phyloP scores from a whole-genome alignment of 2,113 vertebrate genomes.

The Oostethus manadensis region DNA sequence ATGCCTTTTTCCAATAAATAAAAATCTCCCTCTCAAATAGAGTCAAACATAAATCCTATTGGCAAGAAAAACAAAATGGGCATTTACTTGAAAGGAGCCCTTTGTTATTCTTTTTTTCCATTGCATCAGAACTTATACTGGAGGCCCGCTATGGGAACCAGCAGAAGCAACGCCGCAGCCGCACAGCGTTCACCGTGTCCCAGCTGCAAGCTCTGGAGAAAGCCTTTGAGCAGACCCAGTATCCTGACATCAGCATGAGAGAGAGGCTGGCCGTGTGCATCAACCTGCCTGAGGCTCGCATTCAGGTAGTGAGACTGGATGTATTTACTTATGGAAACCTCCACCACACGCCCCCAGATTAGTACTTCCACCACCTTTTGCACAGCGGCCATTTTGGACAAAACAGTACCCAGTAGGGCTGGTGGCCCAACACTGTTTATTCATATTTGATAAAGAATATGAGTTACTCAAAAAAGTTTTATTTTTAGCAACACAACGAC shows the following conservation, averaged over 20 bases:
- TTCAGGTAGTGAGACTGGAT: conserved; percentile 65
- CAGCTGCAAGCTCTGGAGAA: conserved; percentile 78
- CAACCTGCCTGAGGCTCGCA: conserved; percentile 77
- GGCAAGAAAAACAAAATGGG: no score
- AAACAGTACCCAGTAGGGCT: no score
- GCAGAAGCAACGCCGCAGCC: conserved; percentile 74
- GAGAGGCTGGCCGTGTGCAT: conserved; percentile 74
- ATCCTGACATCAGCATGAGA: conserved; percentile 76
- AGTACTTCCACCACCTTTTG: neutral
- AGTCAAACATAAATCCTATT: no score
- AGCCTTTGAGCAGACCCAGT: conserved; percentile 76
- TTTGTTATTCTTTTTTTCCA: neutral
- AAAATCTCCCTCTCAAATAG: no score
- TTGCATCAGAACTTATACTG: conserved; percentile 70
- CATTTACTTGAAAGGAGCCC: no score
- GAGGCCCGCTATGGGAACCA: conserved; percentile 73
- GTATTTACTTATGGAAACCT: neutral
- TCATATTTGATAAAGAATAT: no score
- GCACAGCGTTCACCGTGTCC: conserved; percentile 71
- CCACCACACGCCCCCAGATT: neutral
- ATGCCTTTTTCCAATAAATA: no score
- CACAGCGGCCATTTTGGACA: neutral
- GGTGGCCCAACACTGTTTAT: no score
- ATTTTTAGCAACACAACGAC: no score
- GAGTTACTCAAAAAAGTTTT: no score